These are phyloP conservation scores for Brachionus koreanus DNA, from an alignment of 1,140 invertebrate species.

Conservation along the genomic window DNA sequence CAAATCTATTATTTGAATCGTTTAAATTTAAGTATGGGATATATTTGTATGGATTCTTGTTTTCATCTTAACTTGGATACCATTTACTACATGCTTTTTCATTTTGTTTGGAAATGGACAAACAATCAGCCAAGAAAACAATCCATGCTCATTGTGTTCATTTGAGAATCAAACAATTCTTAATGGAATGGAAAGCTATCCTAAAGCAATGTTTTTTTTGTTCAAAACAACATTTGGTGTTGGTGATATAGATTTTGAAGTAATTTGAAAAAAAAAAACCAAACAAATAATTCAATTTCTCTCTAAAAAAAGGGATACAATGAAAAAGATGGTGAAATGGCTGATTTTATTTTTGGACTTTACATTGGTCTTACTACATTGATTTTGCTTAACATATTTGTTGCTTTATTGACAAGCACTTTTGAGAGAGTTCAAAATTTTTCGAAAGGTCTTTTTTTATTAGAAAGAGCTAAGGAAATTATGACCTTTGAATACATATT, in stretches of 20 bases:
- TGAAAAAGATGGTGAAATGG: not conserved
- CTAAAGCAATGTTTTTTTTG: not conserved
- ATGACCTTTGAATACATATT: not conserved
- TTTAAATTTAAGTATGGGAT: not conserved
- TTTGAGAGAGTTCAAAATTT: not conserved
- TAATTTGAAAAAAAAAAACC: not conserved
- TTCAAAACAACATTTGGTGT: not conserved
- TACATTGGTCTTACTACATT: not conserved
- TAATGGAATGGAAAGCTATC: not conserved
- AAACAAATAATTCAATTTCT: not conserved
- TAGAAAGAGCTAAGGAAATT: not conserved
- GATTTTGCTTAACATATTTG: not conserved
- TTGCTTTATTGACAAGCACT: not conserved
- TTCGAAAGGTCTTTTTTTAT: not conserved
- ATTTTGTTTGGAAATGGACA: constrained; percentile 7
- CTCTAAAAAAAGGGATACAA: not conserved
- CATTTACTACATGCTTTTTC: constrained; percentile 1
- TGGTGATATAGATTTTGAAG: not conserved
- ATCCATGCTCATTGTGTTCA: not conserved
- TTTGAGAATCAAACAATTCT: not conserved
- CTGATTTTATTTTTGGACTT: not conserved
- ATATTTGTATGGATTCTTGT: not conserved
- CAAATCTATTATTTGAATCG: not conserved
- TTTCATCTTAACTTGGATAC: not conserved
- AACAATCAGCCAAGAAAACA: not conserved